Base-by-base conservation (phyloP, 2,888 invertebrate genomes). In the Harmothoe impar region DNA sequence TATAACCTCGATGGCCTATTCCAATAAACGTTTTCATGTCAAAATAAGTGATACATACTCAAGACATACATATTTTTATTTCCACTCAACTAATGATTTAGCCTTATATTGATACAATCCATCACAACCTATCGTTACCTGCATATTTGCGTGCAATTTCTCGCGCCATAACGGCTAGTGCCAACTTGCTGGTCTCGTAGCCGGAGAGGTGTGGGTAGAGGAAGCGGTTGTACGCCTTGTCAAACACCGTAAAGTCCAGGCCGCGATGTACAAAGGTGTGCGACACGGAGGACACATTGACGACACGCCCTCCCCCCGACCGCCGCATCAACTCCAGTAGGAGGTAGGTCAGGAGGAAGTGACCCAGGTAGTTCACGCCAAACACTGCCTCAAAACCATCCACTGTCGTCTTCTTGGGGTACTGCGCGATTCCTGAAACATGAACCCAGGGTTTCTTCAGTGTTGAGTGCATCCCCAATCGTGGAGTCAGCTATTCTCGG, bases 311-410 rank as follows among this genome's bases (percentile, higher is more conserved):
- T 17, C 86, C 77, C 5, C 86, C 77, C 5, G 89, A 62, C 35
- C 62, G 31, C 68, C 31, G 17, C 68, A 89, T 68, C 20, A 68
- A 96, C 90, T 98, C 98, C 95, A 98, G 96, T 90, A 99, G 96
- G 93, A 98, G 96, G 94, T 98, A 97, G 31, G 98, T 98, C 93
- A 98, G 96, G 93, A 98, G 96, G 94, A 98, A 98, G 96, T 98
- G 98, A 3, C 98, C 97, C 93, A 99, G 96, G 95, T 98, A 98
- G 96, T 99, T 99, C 12, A 98, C 97, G 89, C 97, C 97, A 96
- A 98, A 97, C 94, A 98, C 98, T 23, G 97, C 97, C 96, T 99
- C 99, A 94, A 97, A 97, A 0, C 98, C 98, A 95, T 98, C 90
- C 20, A 20, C 31, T 15, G 86, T 86, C 29, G 20, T 20, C 29